Evolutionary conservation across 2,888 invertebrate genomes (phyloP), one percentile per base, ranked within the genome.

Genomic region (Luperina nickerlii): DNA sequence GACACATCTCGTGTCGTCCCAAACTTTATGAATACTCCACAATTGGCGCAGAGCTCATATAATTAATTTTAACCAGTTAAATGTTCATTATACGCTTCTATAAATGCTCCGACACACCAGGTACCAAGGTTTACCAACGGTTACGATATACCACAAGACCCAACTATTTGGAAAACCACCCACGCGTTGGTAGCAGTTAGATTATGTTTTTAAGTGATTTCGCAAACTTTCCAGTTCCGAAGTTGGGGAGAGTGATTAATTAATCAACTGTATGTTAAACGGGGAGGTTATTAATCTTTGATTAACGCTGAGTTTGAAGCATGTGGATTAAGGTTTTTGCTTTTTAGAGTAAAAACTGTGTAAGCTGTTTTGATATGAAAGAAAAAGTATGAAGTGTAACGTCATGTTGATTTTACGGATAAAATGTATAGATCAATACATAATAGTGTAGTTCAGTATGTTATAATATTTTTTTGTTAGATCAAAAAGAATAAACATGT

Each of bases 191-290:
- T 74, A 66, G 81, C 87, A 87, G 87, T 83, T 81, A 87, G 81
- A 87, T 87, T 81, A 81, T 77, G 87, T 82, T 86, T 85, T 86
- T 83, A 86, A 87, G 87, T 83, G 76, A 83, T 87, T 87, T 87
- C 38, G 42, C 27, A 27, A 87, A 87, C 76, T 85, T 87, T 74
- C 87, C 81, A 73, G 75, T 71, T 74, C 15, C 74, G 62, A 76
- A 82, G 65, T 84, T 74, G 48, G 60, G 45, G 48, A 13, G 69
- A 73, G 78, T 79, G 82, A 86, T 86, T 86, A 69, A 86, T 86
- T 86, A 84, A 85, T 85, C 73, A 85, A 80, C 38, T n/a, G 79
- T 48, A 65, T 85, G 73, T 73, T 85, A 80, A 83, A 83, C 79
- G 70, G 72, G 13, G 32, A 74, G 45, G 74, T 83, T 85, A 76